Base-by-base conservation (phyloP, 2,888 invertebrate genomes). In the Heliconius hortense region DNA sequence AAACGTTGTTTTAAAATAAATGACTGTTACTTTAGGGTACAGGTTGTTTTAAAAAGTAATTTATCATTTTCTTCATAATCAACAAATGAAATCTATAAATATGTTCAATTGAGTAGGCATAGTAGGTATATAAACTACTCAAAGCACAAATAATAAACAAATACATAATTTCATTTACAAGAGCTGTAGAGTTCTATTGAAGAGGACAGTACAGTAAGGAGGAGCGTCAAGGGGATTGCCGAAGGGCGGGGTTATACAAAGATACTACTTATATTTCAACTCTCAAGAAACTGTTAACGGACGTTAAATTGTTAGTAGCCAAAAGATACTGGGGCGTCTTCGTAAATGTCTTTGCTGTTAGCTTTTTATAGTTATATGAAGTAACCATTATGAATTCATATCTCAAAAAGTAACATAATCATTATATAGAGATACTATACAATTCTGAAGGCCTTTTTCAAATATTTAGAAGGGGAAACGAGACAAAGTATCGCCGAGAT, bases 161-260 rank as follows among this genome's bases (percentile, higher is more conserved):
- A 53, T 83, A 83, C 75, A 84, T 86, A 84, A 83, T 84, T 86
- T 86, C 86, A 89, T 89, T 90, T 87, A 88, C 64, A 76, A 78
- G 73, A 86, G 86, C 82, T 86, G 87, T 87, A 84, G 87, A 82
- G 84, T 87, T 83, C 85, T 85, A 88, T 89, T 92, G 88, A 92
- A 89, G 90, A 89, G 89, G 89, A 87, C 87, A 87, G 85, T 85
- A 87, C 81, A 86, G 89, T 89, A 88, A 90, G 93, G 93, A 92
- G 93, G 94, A 92, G 94, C 91, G 85, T 84, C 79, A 81, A 84
- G 87, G 88, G 87, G 89, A 89, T 87, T 87, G 86, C 86, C 84
- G 85, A 89, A 89, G 90, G 93, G 91, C 92, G 92, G 88, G 89
- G 89, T 86, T 86, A 86, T 84, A 79, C 75, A 83, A 91, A 92